A percentile compares a stretch with the other conserved stretches of the same genome.
These are phyloP conservation scores for Trichopria drosophilae DNA, from an alignment of 2,888 invertebrate species.

Conservation along the genomic window DNA sequence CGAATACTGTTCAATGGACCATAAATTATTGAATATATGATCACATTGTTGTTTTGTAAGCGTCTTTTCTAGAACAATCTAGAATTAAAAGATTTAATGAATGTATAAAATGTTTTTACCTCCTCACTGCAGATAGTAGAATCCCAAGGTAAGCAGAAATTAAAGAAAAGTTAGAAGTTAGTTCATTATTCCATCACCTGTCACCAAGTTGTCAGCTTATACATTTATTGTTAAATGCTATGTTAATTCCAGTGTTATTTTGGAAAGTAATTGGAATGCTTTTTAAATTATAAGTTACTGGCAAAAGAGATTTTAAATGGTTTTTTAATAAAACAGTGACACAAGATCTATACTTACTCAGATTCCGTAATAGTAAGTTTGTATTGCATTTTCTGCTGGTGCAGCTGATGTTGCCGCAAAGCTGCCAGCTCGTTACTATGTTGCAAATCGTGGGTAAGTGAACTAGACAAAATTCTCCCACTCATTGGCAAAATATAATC, in stretches of 20 bases:
- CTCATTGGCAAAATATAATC: constrained; percentile 56
- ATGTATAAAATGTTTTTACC: constrained; percentile 43
- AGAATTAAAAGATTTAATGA: too few relatives aligned
- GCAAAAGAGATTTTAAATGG: too few relatives aligned
- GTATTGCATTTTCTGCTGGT: constrained; percentile 48
- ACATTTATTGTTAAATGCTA: constrained; percentile 6
- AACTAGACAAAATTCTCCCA: constrained; percentile 52
- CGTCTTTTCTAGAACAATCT: too few relatives aligned
- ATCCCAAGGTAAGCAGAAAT: constrained; percentile 48
- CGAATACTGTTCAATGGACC: too few relatives aligned
- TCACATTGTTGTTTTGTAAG: too few relatives aligned
- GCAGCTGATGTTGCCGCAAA: constrained; percentile 49
- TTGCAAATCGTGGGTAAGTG: constrained; percentile 53
- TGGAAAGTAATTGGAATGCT: too few relatives aligned
- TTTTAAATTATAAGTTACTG: too few relatives aligned
- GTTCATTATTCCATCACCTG: constrained; percentile 42
- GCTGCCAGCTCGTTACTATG: constrained; percentile 55
- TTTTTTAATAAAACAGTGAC: too few relatives aligned
- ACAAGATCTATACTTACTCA: constrained; percentile 47
- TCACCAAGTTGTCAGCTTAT: constrained; percentile 25
- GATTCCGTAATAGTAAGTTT: constrained; percentile 56
- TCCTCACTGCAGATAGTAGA: constrained; percentile 48
- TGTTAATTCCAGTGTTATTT: constrained; percentile 10
- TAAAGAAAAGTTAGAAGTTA: constrained; percentile 46
- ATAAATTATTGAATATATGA: too few relatives aligned